phyloP scores from a whole-genome alignment of 1,140 invertebrate genomes.

The Drosophila kohkoa region DNA sequence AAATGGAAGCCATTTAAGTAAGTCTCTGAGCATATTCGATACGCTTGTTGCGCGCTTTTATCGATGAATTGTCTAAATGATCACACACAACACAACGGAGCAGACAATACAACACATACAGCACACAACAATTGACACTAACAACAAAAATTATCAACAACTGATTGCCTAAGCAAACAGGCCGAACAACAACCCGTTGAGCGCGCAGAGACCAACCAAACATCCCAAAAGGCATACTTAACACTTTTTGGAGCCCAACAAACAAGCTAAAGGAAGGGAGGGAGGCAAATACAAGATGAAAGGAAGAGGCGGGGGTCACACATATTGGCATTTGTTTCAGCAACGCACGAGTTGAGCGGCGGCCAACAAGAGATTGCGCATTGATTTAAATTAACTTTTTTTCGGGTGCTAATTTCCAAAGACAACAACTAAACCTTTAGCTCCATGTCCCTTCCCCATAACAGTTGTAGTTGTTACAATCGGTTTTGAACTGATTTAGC shows the following conservation, averaged over 20 bases:
- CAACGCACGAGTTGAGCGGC: slow-evolving; percentile 72
- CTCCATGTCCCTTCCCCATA: background rate
- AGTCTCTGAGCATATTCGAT: slow-evolving; percentile 46
- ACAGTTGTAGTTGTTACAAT: slow-evolving; percentile 34
- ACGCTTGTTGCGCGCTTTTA: slow-evolving; percentile 75
- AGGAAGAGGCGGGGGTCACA: slow-evolving; percentile 9
- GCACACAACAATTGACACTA: slow-evolving; percentile 61
- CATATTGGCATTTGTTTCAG: slow-evolving; percentile 79
- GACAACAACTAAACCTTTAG: slow-evolving; percentile 44
- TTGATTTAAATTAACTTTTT: slow-evolving; percentile 79
- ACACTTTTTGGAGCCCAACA: slow-evolving; percentile 82
- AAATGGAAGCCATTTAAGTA: slow-evolving; percentile 55
- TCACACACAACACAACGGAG: slow-evolving; percentile 55
- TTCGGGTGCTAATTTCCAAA: slow-evolving; percentile 65
- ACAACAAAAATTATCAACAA: slow-evolving; percentile 80
- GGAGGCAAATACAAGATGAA: background rate
- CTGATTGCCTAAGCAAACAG: slow-evolving; percentile 74
- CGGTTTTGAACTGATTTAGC: slow-evolving; percentile 69
- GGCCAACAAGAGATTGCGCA: slow-evolving; percentile 59
- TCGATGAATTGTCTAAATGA: slow-evolving; percentile 75
- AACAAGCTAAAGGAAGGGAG: slow-evolving; percentile 47
- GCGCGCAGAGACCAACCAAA: slow-evolving; percentile 7
- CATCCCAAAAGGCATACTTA: slow-evolving; percentile 70
- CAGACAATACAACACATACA: slow-evolving; percentile 27
- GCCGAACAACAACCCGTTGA: slow-evolving; percentile 6